phyloP scores from a whole-genome alignment of 2,888 invertebrate genomes.

The Patella pellucida region DNA sequence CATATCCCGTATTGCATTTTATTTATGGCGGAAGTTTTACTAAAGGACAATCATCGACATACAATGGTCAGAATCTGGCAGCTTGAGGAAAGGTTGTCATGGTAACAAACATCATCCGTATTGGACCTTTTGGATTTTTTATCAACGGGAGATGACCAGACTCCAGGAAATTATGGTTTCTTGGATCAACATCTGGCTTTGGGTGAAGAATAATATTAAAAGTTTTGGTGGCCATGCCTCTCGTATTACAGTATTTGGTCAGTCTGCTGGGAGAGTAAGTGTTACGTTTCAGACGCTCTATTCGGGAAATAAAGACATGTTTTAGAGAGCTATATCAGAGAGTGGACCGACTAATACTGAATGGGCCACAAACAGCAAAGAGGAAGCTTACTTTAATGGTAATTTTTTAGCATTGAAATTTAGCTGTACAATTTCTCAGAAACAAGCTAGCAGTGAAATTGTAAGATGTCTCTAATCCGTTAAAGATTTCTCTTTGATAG shows the following conservation, averaged over 20 bases:
- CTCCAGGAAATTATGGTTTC: conserved; percentile 28
- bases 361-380: neutral
- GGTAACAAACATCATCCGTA: conserved; percentile 27
- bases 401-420: too few relatives aligned
- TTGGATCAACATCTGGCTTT: conserved; percentile 29
- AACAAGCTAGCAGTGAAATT: neutral
- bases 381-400: too few relatives aligned
- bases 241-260: conserved; percentile 23
- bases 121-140: conserved; percentile 31
- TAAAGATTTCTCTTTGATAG: neutral
- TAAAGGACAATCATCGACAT: conserved; percentile 11
- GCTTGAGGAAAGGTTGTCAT: conserved; percentile 24
- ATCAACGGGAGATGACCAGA: conserved; percentile 17
- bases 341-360: conserved; percentile 30
- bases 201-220: conserved; percentile 27
- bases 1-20: conserved; percentile 24
- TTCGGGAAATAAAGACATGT: conserved; percentile 23
- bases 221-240: conserved; percentile 28
- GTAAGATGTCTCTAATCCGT: neutral
- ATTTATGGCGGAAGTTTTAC: conserved; percentile 29
- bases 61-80: conserved; percentile 18
- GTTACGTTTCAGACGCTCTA: conserved; percentile 23
- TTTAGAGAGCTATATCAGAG: conserved; percentile 27
- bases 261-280: conserved; percentile 26
- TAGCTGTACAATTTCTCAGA: too few relatives aligned